Evolutionary conservation across 2,113 vertebrate genomes (phyloP).

Genomic region (Glareola pratincola): DNA sequence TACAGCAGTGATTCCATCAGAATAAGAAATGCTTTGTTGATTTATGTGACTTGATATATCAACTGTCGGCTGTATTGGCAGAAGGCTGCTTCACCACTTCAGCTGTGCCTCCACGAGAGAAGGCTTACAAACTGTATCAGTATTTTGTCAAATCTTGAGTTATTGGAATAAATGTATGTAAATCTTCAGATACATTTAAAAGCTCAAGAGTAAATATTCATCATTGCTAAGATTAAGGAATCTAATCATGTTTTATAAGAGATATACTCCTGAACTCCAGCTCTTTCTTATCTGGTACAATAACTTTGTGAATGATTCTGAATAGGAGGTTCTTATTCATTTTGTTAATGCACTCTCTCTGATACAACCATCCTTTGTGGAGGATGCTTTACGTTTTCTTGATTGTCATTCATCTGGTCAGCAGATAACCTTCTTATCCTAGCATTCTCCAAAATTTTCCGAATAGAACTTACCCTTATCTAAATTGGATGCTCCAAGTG

Average conservation of each 20-base stretch:
- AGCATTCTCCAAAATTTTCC: constrained; percentile 20
- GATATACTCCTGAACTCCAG: neutral
- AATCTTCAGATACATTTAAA: constrained; percentile 7
- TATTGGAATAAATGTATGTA: neutral
- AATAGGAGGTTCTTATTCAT: neutral
- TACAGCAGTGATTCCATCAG: neutral
- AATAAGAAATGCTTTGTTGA: neutral
- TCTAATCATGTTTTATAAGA: neutral
- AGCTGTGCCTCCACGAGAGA: neutral
- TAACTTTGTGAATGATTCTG: constrained; percentile 19
- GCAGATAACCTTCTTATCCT: constrained; percentile 45
- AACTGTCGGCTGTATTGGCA: neutral
- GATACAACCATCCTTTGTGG: neutral
- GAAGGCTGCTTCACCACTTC: neutral
- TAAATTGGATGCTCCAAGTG: constrained; percentile 10
- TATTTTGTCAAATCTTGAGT: neutral
- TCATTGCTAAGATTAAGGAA: neutral
- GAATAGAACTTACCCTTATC: constrained; percentile 4
- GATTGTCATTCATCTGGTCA: constrained; percentile 6
- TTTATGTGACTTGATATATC: neutral
- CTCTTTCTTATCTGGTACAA: constrained; percentile 20
- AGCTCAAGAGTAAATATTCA: constrained; percentile 18
- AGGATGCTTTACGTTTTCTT: constrained; percentile 26
- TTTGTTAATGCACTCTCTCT: neutral
- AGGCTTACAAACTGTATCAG: neutral